A percentile compares a stretch with the other conserved stretches of the same genome.
These are phyloP conservation scores for Drosophila pectinifera DNA, from an alignment of 1,140 invertebrate species.

Conservation along the genomic window DNA sequence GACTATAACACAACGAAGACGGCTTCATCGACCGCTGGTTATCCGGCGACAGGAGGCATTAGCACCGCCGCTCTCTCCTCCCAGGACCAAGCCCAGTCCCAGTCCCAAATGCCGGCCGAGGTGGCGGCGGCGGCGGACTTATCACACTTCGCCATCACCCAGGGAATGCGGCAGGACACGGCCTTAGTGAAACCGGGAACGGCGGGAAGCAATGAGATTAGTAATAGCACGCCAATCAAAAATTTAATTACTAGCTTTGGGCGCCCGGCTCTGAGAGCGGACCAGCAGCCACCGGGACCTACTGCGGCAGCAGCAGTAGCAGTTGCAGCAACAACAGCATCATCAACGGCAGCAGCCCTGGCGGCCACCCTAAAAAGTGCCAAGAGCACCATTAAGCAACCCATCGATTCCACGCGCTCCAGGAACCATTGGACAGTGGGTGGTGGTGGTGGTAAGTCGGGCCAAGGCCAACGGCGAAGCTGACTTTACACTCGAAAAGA, in stretches of 20 bases:
- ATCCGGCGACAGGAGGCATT: constrained; percentile 6
- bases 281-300: constrained; percentile 9
- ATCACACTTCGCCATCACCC: constrained; percentile 13
- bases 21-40: constrained; percentile 36
- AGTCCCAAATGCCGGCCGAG: constrained; percentile 33
- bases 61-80: constrained; percentile 10
- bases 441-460: constrained; percentile 22
- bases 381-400: constrained; percentile 55
- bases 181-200: constrained; percentile 7
- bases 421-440: constrained; percentile 62
- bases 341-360: constrained; percentile 8
- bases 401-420: constrained; percentile 56
- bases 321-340: neutral
- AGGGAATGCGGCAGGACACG: constrained; percentile 5
- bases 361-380: constrained; percentile 52
- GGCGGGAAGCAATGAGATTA: constrained; percentile 33
- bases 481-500: neutral
- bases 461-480: constrained; percentile 11
- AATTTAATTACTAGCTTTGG: constrained; percentile 33
- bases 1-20: constrained; percentile 56
- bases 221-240: constrained; percentile 41
- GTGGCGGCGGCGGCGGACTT: constrained; percentile 3
- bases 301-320: constrained; percentile 3
- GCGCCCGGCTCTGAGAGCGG: constrained; percentile 11
- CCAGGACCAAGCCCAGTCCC: constrained; percentile 5